Conservation (phyloP, 2,113 vertebrate genomes). For the Myiopsitta monachus region DNA sequence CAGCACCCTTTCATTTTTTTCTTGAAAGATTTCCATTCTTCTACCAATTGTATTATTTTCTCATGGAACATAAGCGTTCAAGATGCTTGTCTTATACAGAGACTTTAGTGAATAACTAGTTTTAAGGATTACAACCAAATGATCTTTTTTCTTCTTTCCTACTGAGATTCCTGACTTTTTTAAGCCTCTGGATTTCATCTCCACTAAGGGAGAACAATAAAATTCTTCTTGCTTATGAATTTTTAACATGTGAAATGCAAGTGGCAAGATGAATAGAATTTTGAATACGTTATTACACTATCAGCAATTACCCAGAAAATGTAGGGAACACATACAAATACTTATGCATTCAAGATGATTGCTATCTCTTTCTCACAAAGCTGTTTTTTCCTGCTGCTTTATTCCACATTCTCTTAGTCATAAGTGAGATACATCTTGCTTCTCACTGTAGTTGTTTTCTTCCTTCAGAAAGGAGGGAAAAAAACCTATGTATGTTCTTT, state of each 20-base stretch:
- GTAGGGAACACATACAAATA: neutral
- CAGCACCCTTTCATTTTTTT: neutral
- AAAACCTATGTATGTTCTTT: accelerated
- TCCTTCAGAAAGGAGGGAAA: neutral
- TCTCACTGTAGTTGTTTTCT: neutral
- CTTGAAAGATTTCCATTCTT: neutral
- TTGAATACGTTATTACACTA: neutral
- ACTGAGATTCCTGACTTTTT: neutral
- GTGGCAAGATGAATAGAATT: neutral
- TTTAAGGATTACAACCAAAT: neutral
- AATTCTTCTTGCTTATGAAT: neutral
- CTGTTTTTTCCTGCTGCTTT: neutral
- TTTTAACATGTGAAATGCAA: constrained; percentile 14
- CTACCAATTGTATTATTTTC: neutral
- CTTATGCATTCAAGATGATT: neutral
- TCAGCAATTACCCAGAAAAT: neutral
- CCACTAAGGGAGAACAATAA: neutral
- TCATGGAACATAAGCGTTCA: neutral
- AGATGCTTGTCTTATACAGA: neutral
- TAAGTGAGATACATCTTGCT: neutral
- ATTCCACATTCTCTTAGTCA: neutral
- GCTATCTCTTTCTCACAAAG: neutral
- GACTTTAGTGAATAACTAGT: neutral
- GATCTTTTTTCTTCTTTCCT: neutral
- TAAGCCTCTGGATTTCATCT: neutral